Evolutionary conservation across 1,140 invertebrate species (phyloP).

Genomic region (Goniozus legneri): DNA sequence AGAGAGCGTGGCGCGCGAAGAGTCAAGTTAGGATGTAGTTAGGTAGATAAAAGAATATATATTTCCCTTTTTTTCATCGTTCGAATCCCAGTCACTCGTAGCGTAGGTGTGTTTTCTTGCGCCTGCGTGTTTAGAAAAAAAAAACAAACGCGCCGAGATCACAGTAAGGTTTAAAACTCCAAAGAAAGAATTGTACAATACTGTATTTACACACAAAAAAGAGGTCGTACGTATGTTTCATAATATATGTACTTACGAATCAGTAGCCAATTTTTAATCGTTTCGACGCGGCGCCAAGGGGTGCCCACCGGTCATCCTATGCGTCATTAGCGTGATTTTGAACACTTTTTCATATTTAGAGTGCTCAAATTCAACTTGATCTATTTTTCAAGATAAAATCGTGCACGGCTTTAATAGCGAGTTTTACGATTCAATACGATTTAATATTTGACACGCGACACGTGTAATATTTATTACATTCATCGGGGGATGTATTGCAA

Average conservation of each 20-base stretch:
- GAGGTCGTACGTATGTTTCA: conserved; percentile 14
- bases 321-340: no score
- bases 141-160: conserved; percentile 30
- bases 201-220: conserved; percentile 46
- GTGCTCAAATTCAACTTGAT: no score
- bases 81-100: conserved; percentile 17
- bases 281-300: background rate
- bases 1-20: background rate
- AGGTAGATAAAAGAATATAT: no score
- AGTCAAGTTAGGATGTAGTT: background rate
- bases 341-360: no score
- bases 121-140: conserved; percentile 11
- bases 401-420: no score
- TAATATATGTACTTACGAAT: no score
- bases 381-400: no score
- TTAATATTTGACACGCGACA: no score
- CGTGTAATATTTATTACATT: no score
- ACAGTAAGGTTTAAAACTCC: conserved; percentile 50
- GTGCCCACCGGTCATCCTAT: background rate
- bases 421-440: no score
- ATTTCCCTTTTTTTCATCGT: background rate
- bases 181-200: conserved; percentile 48
- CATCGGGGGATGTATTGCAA: no score
- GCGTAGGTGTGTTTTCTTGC: conserved; percentile 18
- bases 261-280: no score